These are phyloP conservation scores for Corythornis cristatus DNA, from an alignment of 2,113 vertebrate genomes.

Conservation along the genomic window DNA sequence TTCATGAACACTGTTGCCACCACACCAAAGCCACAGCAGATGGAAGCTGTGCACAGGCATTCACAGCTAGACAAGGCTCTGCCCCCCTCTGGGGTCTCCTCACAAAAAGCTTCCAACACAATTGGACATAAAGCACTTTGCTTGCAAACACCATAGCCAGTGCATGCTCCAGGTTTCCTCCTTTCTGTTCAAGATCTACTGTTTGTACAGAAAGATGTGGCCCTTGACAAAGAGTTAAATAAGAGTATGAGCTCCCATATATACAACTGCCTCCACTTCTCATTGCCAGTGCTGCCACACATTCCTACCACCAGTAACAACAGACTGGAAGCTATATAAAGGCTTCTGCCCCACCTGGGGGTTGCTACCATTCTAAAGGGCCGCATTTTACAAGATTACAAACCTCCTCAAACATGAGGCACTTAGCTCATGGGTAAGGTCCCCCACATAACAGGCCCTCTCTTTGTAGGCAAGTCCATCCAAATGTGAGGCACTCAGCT, in stretches of 20 bases:
- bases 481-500: background rate
- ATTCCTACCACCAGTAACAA: background rate
- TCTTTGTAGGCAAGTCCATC: background rate
- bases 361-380: background rate
- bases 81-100: background rate
- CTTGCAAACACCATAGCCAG: background rate
- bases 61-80: background rate
- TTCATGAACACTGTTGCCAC: background rate
- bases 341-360: background rate
- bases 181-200: background rate
- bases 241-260: background rate
- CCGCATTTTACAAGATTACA: background rate
- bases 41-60: background rate
- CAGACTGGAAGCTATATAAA: background rate
- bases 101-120: background rate
- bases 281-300: background rate
- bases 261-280: background rate
- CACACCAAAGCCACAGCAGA: background rate
- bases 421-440: background rate
- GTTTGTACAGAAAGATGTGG: background rate
- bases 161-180: background rate
- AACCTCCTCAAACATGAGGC: background rate
- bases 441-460: background rate
- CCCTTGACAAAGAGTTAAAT: background rate
- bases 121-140: background rate